Base-by-base conservation (phyloP, 1,140 invertebrate genomes). In the Calosoma granatense region DNA sequence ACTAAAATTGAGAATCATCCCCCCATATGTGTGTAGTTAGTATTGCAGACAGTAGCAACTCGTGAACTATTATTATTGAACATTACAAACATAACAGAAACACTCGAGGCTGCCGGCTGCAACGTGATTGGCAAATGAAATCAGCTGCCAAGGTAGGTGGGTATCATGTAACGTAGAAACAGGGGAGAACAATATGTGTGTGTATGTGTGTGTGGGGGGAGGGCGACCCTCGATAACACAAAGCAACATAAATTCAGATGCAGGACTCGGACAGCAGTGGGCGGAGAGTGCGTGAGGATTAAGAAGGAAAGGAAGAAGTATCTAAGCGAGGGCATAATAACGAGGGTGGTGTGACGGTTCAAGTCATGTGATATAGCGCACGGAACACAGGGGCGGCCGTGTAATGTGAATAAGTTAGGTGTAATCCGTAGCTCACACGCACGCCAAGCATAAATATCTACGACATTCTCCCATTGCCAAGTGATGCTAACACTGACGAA, bases 331-430 rank as follows among this genome's bases (percentile, higher is more conserved):
- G 15, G 41, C 41, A 47, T 47, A 47, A 47, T 47, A 17, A 47
- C 41, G 17, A 47, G 15, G 41, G 6, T 3, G 4, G 41, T 9
- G 9, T 12, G 17, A 47, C 15, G 15, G 3, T 17, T 6, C 14
- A 47, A 3, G 17, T 47, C 6, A 17, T 47, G 41, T 47, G 6
- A 47, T 17, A 47, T 17, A 47, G 41, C 15, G 17, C 41, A 17
- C 3, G 17, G 15, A 47, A 47, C 41, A 47, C 41, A 47, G 17
- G 41, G 41, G 41, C 17, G 9, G 6, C 17, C 15, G 15, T 47
- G 41, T 47, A 47, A 47, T 47, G 41, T 47, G 41, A 47, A 47
- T 47, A 47, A 47, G 41, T 47, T 47, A 47, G 41, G 41, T 47
- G 41, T 47, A 47, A 47, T 47, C 41, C 41, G 6, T 47, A 17